These are phyloP conservation scores for Micropterix aruncella DNA, from an alignment of 2,888 invertebrate species.

Conservation along the genomic window DNA sequence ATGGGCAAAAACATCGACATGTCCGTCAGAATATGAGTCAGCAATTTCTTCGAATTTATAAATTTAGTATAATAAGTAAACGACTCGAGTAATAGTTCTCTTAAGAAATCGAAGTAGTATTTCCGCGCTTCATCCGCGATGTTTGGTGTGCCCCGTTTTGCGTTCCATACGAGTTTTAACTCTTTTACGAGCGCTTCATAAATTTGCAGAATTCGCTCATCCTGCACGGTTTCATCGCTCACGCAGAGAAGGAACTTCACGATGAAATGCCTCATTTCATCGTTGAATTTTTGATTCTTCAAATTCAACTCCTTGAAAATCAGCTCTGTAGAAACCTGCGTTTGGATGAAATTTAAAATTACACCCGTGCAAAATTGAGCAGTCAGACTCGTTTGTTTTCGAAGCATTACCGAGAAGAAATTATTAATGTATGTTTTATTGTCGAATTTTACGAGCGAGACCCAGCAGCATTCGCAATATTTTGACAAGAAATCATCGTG, in stretches of 20 bases:
- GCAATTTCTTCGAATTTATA: not conserved
- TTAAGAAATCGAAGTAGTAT: not conserved
- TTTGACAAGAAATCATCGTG: not conserved
- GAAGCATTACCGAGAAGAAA: not conserved
- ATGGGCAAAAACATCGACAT: not conserved
- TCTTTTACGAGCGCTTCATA: not conserved
- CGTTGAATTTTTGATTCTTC: no score
- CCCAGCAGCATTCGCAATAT: not conserved
- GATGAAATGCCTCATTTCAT: not conserved
- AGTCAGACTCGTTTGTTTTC: not conserved
- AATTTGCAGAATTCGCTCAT: not conserved
- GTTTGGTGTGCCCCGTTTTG: not conserved
- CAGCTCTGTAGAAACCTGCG: no score
- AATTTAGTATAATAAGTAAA: not conserved
- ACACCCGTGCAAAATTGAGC: not conserved
- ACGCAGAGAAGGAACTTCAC: not conserved
- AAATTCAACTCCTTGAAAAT: no score
- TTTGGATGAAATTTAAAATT: not conserved
- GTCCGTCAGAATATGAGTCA: not conserved
- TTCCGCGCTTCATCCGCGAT: not conserved
- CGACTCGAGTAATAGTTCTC: not conserved
- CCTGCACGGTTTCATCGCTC: not conserved
- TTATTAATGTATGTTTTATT: not conserved
- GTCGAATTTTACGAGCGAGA: not conserved
- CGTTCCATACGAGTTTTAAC: not conserved